These are phyloP conservation scores for Philonicus albiceps DNA, from an alignment of 2,888 invertebrate species.

Conservation along the genomic window DNA sequence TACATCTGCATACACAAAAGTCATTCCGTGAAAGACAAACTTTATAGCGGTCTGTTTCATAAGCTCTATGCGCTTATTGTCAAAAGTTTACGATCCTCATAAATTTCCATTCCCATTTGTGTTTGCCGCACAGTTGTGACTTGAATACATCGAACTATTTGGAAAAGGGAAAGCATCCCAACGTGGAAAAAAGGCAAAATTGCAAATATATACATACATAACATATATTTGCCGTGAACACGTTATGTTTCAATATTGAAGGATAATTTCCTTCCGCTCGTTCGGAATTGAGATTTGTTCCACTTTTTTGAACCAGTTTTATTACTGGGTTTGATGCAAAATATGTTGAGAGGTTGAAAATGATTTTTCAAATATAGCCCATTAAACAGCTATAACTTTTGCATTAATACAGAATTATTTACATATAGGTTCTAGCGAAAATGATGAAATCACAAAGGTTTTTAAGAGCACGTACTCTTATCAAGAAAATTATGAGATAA, in stretches of 20 bases:
- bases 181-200: not conserved
- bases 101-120: slow-evolving; percentile 20
- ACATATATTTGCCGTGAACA: not conserved
- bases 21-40: slow-evolving; percentile 28
- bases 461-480: too few relatives aligned
- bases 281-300: not conserved
- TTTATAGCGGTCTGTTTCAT: slow-evolving; percentile 32
- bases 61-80: slow-evolving; percentile 33
- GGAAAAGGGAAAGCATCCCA: not conserved
- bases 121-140: slow-evolving; percentile 17
- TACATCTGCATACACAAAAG: slow-evolving; percentile 14
- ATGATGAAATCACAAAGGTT: too few relatives aligned
- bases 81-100: slow-evolving; percentile 35
- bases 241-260: slow-evolving; percentile 22
- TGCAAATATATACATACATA: not conserved
- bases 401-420: not conserved
- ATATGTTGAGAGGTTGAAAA: not conserved
- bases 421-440: not conserved
- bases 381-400: not conserved
- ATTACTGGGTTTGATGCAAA: not conserved
- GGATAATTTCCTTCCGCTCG: not conserved
- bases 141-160: slow-evolving; percentile 20
- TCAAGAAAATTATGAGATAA: too few relatives aligned
- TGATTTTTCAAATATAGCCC: not conserved
- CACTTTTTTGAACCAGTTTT: not conserved